Conservation (phyloP, 1,140 invertebrate species). For the Lepidostoma basale region DNA sequence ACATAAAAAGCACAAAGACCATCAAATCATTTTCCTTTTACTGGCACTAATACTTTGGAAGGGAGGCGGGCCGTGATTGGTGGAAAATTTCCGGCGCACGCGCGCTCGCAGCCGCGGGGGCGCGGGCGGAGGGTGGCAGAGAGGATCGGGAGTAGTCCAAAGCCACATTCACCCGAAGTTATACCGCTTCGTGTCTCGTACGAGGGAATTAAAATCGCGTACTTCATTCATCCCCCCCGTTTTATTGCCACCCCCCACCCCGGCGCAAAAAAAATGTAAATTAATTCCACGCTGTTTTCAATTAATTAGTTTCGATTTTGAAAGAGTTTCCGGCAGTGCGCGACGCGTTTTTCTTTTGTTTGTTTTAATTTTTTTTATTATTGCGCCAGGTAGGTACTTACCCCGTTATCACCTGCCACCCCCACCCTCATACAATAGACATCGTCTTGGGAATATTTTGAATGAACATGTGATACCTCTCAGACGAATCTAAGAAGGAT, state of each 20-base stretch:
- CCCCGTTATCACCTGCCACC: not conserved
- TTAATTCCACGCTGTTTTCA: not conserved
- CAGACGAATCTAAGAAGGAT: too few relatives aligned
- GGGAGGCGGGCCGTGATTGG: not conserved
- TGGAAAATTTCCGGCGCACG: not conserved
- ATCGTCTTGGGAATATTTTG: not conserved
- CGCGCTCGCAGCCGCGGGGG: not conserved
- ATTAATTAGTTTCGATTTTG: not conserved
- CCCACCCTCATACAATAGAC: not conserved
- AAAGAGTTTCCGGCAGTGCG: not conserved
- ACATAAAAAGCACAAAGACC: conserved; percentile 1
- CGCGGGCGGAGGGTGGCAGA: conserved; percentile 7
- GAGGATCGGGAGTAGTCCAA: conserved; percentile 22
- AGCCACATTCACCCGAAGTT: conserved; percentile 28
- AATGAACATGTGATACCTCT: not conserved
- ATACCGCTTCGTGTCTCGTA: conserved; percentile 22
- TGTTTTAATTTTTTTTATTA: conserved; percentile 24
- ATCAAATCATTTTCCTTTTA: not conserved
- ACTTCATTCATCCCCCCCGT: conserved; percentile 6
- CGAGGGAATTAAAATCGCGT: conserved; percentile 22
- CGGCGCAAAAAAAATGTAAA: not conserved
- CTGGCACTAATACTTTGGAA: not conserved
- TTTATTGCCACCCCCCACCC: not conserved
- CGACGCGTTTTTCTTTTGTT: conserved; percentile 17
- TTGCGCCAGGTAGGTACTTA: conserved; percentile 10